Conservation (phyloP, 2,113 vertebrate species). For the Cardinalis cardinalis region DNA sequence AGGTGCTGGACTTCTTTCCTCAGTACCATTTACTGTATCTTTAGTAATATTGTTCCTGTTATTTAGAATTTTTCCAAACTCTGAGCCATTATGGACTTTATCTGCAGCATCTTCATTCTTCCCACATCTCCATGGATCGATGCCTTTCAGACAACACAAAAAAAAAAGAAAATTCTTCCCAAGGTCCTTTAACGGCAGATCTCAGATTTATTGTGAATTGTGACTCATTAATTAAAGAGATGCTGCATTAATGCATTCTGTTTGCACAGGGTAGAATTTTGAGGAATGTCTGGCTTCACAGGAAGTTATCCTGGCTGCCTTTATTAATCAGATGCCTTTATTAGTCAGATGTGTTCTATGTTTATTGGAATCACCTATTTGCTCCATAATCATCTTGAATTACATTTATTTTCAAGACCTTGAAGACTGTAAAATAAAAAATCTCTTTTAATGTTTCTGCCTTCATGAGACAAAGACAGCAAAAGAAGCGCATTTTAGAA, state of each 20-base stretch:
- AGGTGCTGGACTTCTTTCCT: neutral
- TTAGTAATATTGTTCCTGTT: neutral
- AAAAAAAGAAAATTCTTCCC: neutral
- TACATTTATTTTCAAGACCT: neutral
- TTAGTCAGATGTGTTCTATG: neutral
- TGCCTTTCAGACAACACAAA: neutral
- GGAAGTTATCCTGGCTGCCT: neutral
- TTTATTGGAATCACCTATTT: neutral
- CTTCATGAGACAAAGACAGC: neutral
- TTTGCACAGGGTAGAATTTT: neutral
- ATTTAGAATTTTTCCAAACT: neutral
- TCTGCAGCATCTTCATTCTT: neutral
- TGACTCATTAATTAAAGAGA: neutral
- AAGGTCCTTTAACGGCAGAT: neutral
- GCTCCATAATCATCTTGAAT: neutral
- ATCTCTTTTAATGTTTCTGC: neutral
- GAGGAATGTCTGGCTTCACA: neutral
- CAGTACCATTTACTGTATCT: neutral
- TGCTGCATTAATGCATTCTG: neutral
- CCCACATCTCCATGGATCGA: neutral
- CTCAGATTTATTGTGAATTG: neutral
- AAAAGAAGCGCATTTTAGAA: neutral
- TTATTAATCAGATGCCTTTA: neutral
- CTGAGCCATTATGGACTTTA: neutral
- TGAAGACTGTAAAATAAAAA: neutral